Percentiles rank a stretch among this genome's conserved stretches.
Evolutionary conservation across 1,140 invertebrate species (phyloP).

Genomic region (Apolygus lucorum): DNA sequence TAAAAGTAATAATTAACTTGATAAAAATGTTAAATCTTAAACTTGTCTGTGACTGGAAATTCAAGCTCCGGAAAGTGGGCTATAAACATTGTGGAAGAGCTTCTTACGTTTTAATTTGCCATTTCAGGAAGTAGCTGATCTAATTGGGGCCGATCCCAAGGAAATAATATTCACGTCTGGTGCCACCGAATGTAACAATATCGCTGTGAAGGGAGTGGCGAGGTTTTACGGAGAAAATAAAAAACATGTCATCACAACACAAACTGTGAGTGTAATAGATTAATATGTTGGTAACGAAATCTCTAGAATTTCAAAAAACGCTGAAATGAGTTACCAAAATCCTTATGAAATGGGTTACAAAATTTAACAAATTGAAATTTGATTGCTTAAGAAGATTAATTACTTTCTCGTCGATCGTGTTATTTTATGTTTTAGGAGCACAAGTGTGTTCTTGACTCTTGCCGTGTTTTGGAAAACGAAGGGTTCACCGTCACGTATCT

Average conservation of each 20-base stretch:
- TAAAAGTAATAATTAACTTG: too few relatives aligned
- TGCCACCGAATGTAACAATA: constrained; percentile 98
- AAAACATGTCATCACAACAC: constrained; percentile 95
- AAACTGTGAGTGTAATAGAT: constrained; percentile 85
- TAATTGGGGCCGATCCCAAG: constrained; percentile 95
- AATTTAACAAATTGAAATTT: too few relatives aligned
- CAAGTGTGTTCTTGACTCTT: constrained; percentile 99
- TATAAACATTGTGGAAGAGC: too few relatives aligned
- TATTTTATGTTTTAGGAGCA: constrained; percentile 63
- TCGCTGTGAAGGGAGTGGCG: constrained; percentile 92
- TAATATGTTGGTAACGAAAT: too few relatives aligned
- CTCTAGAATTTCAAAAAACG: too few relatives aligned
- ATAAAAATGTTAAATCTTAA: too few relatives aligned
- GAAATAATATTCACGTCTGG: constrained; percentile 99
- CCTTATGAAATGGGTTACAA: too few relatives aligned
- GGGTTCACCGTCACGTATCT: constrained; percentile 95
- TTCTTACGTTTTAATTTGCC: too few relatives aligned
- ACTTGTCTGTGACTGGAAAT: too few relatives aligned
- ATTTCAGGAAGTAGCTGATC: constrained; percentile 70
- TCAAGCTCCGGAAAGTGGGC: too few relatives aligned
- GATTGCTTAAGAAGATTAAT: too few relatives aligned
- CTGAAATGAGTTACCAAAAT: too few relatives aligned
- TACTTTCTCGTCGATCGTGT: not conserved
- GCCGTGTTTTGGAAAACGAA: constrained; percentile 86
- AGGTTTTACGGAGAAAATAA: constrained; percentile 91